Percentiles rank a stretch among this genome's conserved stretches.
Conservation (phyloP, 1,140 invertebrate species). For the Hermetia illucens region DNA sequence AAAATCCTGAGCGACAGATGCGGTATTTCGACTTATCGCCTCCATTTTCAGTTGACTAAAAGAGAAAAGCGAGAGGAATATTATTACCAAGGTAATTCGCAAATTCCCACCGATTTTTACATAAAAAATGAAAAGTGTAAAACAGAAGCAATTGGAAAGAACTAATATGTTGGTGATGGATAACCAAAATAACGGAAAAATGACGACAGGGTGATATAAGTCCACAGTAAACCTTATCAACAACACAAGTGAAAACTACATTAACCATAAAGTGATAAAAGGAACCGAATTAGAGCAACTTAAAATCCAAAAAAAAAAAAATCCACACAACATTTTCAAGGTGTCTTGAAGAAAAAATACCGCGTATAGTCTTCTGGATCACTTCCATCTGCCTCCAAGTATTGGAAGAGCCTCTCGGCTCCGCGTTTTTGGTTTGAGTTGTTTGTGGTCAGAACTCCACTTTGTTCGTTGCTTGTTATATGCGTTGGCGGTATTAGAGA, state of each 20-base stretch:
- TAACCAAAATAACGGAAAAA: no score
- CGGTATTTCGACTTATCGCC: slow-evolving; percentile 31
- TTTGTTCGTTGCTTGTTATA: background rate
- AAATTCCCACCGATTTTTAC: background rate
- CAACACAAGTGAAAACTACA: no score
- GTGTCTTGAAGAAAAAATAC: no score
- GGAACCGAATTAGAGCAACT: background rate
- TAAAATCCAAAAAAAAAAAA: slow-evolving; percentile 1
- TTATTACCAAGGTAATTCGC: background rate
- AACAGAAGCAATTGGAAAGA: background rate
- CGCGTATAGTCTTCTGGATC: slow-evolving; percentile 33
- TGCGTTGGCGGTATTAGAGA: slow-evolving; percentile 26
- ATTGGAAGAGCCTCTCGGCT: slow-evolving; percentile 30
- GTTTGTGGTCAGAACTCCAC: slow-evolving; percentile 17
- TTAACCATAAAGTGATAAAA: background rate
- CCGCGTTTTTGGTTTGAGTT: slow-evolving; percentile 28
- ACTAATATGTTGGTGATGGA: no score
- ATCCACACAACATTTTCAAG: background rate
- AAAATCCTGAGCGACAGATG: slow-evolving; percentile 33
- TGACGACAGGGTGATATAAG: no score
- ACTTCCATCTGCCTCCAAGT: slow-evolving; percentile 31
- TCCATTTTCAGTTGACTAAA: slow-evolving; percentile 30
- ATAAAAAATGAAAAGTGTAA: background rate
- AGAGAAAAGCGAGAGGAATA: background rate
- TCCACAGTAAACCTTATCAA: no score